Evolutionary conservation across 2,888 invertebrate genomes (phyloP).

Genomic region (Leucozona laternaria): DNA sequence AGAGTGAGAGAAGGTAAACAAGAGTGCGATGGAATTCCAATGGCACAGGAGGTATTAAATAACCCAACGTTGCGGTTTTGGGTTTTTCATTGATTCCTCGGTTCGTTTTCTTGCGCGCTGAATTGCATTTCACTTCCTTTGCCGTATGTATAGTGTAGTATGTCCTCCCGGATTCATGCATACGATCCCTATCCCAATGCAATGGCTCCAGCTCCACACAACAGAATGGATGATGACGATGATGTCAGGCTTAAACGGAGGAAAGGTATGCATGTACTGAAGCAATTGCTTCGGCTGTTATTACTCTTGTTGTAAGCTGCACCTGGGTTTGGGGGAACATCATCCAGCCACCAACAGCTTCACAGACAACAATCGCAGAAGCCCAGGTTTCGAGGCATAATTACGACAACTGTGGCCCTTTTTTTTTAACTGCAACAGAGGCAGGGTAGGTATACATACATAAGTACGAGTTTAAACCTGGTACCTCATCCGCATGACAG

Average conservation of each 20-base stretch:
- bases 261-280: constrained; percentile 67
- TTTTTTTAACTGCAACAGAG: constrained; percentile 16
- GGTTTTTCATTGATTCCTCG: constrained; percentile 39
- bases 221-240: constrained; percentile 60
- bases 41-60: constrained; percentile 69
- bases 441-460: neutral
- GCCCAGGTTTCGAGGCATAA: constrained; percentile 66
- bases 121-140: constrained; percentile 70
- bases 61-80: constrained; percentile 74
- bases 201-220: neutral
- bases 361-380: constrained; percentile 65
- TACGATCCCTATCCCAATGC: constrained; percentile 3
- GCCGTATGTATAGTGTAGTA: too few species aligned
- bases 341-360: constrained; percentile 20
- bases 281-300: constrained; percentile 73
- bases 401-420: constrained; percentile 73
- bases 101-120: constrained; percentile 18
- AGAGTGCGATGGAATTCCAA: constrained; percentile 55
- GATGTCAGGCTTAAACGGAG: constrained; percentile 52
- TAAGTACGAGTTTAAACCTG: neutral
- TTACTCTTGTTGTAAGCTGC: constrained; percentile 67
- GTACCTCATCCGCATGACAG: constrained; percentile 61
- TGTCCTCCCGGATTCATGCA: constrained; percentile 15
- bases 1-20: constrained; percentile 27
- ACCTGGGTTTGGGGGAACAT: constrained; percentile 66